Conservation (phyloP, 2,113 vertebrate genomes). For the Saguinus midas region DNA sequence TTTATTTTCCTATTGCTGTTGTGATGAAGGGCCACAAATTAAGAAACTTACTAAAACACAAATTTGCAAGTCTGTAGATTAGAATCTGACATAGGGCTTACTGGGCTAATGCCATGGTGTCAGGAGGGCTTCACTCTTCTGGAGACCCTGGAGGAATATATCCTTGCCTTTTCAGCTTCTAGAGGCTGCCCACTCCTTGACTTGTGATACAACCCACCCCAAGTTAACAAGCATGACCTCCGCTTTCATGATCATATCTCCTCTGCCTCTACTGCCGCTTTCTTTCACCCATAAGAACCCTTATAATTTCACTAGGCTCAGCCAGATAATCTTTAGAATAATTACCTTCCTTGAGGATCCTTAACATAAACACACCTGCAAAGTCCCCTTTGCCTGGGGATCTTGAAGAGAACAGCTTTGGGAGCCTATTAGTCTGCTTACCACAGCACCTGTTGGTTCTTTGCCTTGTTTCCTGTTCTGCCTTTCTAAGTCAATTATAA, state of each 20-base stretch:
- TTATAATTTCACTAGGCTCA: not conserved
- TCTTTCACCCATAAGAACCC: not conserved
- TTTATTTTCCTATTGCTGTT: not conserved
- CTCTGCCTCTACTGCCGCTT: not conserved
- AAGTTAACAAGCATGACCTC: not conserved
- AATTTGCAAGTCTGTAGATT: not conserved
- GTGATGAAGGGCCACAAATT: not conserved
- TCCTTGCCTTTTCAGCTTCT: not conserved
- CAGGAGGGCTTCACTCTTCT: not conserved
- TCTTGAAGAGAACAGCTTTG: not conserved
- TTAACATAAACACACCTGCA: not conserved
- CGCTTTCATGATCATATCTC: not conserved
- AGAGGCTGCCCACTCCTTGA: not conserved
- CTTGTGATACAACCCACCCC: not conserved
- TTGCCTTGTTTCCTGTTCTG: not conserved
- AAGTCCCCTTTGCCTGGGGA: not conserved
- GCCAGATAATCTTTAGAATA: not conserved
- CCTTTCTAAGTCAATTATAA: not conserved
- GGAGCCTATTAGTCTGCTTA: not conserved
- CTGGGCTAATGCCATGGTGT: not conserved
- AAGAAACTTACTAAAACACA: not conserved
- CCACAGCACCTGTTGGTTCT: not conserved
- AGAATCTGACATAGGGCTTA: not conserved
- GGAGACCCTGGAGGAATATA: not conserved
- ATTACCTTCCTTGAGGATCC: not conserved